Base-by-base conservation (phyloP, 2,113 vertebrate genomes). In the Dinomys branickii region DNA sequence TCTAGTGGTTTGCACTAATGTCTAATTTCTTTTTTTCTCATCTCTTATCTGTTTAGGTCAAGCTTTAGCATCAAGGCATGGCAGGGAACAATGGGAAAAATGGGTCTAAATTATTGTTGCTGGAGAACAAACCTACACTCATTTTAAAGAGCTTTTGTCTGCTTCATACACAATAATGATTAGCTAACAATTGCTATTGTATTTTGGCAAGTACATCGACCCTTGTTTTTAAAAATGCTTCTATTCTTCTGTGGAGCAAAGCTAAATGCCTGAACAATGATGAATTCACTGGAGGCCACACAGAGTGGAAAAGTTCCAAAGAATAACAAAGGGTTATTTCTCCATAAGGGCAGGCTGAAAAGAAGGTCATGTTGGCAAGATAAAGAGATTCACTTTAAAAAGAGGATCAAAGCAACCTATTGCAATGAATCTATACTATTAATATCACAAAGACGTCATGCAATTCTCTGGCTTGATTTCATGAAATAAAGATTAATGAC, bases 211-310 rank as follows among this genome's bases (percentile, higher is more conserved):
- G 28, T 44, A 19, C 19, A 58, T 16, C 3, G 58, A 92, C 86
- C 94, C 94, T 77, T 92, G 90, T 1, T 1, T 86, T 88, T 85
- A 92, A 88, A 81, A 85, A 71, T 19, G 20, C 20, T 52, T 92
- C 78, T 44, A 10, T 0, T 88, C 38, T n/a, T 86, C 3, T 58
- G 26, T 30, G 1, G 6, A 58, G 89, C 52, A 95, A 90, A 97
- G 75, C 38, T 56, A 61, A 92, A 17, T 22, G 50, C 28, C 59
- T 61, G 90, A 97, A 97, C 96, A 97, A 9, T 9, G 93, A 92
- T 90, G 83, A 88, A 97, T 58, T 93, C 56, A 12, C 1, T 50
- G 33, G 73, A 35, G 81, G 65, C 50, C 93, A 91, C 69, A 30
- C 24, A 90, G 24, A 94, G 73, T 19, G 33, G 65, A 87, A 85